phyloP scores from a whole-genome alignment of 92 coral and sea anemone species.

The Palythoa heliodiscus region DNA sequence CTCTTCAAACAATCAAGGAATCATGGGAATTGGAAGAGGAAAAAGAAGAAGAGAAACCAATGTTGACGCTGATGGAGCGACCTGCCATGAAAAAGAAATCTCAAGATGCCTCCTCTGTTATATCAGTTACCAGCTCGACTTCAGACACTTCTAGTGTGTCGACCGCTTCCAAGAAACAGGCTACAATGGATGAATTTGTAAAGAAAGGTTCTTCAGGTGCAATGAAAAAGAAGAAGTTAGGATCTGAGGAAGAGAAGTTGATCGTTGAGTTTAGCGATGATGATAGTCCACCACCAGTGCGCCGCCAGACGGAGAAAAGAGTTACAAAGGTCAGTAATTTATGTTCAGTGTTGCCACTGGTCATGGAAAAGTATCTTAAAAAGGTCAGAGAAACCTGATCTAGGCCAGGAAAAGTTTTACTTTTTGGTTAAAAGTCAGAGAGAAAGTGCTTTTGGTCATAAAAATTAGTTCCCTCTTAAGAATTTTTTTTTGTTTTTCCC shows the following conservation, averaged over 20 bases:
- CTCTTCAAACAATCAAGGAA: constrained; percentile 24
- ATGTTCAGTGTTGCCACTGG: neutral
- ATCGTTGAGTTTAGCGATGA: constrained; percentile 34
- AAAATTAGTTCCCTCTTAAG: too few species aligned
- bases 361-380: neutral
- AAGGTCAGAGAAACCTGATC: too few species aligned
- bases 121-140: constrained; percentile 19
- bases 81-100: constrained; percentile 36
- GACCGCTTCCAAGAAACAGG: constrained; percentile 1
- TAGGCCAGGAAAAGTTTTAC: neutral
- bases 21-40: neutral
- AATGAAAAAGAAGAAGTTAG: neutral
- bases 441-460: too few species aligned
- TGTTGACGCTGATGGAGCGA: constrained; percentile 39
- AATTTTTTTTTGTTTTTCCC: too few species aligned
- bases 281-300: constrained; percentile 10
- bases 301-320: constrained; percentile 3
- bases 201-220: neutral
- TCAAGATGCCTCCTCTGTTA: neutral
- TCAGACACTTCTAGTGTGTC: constrained; percentile 8
- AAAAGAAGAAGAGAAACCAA: constrained; percentile 22
- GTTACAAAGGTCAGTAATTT: constrained; percentile 13
- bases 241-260: neutral
- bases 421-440: too few species aligned
- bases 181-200: neutral